Percentiles rank a stretch among this genome's conserved stretches.
phyloP scores from a whole-genome alignment of 2,888 invertebrate genomes.

The Temnothorax ravouxi region DNA sequence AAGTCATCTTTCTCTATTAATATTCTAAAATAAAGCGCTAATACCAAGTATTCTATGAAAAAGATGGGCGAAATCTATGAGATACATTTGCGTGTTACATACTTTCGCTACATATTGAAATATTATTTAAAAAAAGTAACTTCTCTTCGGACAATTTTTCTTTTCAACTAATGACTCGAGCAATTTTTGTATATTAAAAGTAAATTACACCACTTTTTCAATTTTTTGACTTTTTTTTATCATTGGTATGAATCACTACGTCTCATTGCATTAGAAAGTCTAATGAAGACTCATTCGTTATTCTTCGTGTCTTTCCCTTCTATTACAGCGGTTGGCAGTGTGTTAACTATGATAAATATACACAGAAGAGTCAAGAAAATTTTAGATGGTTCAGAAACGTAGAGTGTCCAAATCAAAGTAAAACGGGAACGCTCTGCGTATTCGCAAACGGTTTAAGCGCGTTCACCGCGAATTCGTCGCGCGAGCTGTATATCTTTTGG shows the following conservation, averaged over 20 bases:
- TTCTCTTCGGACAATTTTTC: too few relatives aligned
- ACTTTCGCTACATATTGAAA: not conserved
- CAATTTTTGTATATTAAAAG: not conserved
- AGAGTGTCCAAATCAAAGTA: slow-evolving; percentile 74
- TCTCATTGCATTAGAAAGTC: slow-evolving; percentile 44
- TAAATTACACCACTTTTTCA: not conserved
- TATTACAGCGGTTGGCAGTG: slow-evolving; percentile 79
- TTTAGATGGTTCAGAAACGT: slow-evolving; percentile 47
- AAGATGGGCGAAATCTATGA: slow-evolving; percentile 45
- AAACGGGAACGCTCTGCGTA: slow-evolving; percentile 63
- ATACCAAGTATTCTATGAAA: not conserved
- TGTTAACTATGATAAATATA: slow-evolving; percentile 77
- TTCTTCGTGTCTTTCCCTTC: slow-evolving; percentile 6
- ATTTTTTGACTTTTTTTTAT: slow-evolving; percentile 10
- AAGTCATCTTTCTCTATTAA: not conserved
- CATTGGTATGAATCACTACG: slow-evolving; percentile 36
- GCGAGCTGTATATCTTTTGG: slow-evolving; percentile 99
- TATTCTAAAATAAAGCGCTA: slow-evolving; percentile 11
- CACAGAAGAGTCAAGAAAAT: slow-evolving; percentile 71
- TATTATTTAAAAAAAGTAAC: slow-evolving; percentile 15
- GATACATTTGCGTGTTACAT: slow-evolving; percentile 32
- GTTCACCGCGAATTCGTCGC: slow-evolving; percentile 97
- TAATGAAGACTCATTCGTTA: slow-evolving; percentile 46
- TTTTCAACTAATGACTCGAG: too few relatives aligned
- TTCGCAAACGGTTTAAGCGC: slow-evolving; percentile 90